phyloP scores from a whole-genome alignment of 2,113 vertebrate genomes.

The Odontophorus gujanensis region DNA sequence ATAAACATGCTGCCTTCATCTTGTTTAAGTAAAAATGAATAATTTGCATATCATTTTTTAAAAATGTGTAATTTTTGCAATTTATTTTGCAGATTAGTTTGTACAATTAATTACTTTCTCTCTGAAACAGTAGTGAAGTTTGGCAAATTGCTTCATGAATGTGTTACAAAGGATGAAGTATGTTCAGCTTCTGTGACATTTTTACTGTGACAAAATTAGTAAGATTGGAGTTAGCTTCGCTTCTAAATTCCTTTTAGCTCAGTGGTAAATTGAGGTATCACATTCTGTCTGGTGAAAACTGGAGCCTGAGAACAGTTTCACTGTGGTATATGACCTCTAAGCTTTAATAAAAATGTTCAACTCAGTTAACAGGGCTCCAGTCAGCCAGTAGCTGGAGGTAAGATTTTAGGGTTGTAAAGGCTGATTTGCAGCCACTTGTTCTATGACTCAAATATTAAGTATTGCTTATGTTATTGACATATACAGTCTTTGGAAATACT shows the following conservation, averaged over 20 bases:
- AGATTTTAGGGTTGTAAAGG: neutral
- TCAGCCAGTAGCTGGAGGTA: neutral
- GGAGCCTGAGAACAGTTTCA: neutral
- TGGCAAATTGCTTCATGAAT: neutral
- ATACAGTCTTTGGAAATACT: conserved; percentile 4
- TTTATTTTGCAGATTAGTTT: neutral
- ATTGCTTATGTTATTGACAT: neutral
- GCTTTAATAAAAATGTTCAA: neutral
- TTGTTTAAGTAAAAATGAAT: neutral
- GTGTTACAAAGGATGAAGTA: neutral
- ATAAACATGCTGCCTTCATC: neutral
- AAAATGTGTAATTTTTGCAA: neutral
- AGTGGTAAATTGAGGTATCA: neutral
- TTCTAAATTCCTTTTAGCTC: neutral
- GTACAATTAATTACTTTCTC: neutral
- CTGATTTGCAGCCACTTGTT: neutral
- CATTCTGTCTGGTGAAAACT: neutral
- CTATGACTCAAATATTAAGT: neutral
- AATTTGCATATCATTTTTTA: neutral
- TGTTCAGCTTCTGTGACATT: neutral
- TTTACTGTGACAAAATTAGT: neutral
- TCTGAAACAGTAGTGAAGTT: neutral
- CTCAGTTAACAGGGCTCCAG: neutral
- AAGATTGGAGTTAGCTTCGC: neutral
- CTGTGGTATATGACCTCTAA: neutral